A percentile compares a stretch with the other conserved stretches of the same genome.
These are phyloP conservation scores for Cerceris rybyensis DNA, from an alignment of 2,888 invertebrate genomes.

Conservation along the genomic window DNA sequence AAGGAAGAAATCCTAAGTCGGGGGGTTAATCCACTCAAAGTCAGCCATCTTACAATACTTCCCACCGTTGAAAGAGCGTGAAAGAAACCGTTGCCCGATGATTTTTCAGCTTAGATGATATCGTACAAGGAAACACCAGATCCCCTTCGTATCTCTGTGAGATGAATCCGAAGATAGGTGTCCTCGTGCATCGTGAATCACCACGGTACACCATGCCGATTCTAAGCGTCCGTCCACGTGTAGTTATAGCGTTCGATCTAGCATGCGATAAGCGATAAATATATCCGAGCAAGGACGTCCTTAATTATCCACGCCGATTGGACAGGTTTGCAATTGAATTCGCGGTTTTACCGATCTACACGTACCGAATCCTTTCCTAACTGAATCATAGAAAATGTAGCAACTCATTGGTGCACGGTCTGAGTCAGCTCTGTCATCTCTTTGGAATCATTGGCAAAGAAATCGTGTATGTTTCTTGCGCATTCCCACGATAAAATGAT, in stretches of 20 bases:
- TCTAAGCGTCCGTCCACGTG: conserved; percentile 12
- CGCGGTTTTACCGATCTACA: conserved; percentile 19
- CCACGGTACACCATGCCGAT: not conserved
- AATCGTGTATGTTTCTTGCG: conserved; percentile 40
- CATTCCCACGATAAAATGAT: conserved; percentile 70
- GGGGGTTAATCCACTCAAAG: not conserved
- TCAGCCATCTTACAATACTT: no score
- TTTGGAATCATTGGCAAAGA: conserved; percentile 49
- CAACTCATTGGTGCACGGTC: conserved; percentile 30
- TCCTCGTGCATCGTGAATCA: not conserved
- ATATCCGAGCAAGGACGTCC: conserved; percentile 41
- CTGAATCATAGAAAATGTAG: conserved; percentile 62
- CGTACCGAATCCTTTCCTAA: conserved; percentile 42
- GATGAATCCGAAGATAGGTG: not conserved
- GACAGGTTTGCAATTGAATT: conserved; percentile 47
- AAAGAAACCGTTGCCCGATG: not conserved
- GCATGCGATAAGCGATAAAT: conserved; percentile 33
- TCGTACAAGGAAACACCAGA: conserved; percentile 25
- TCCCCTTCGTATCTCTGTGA: not conserved
- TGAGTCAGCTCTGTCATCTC: conserved; percentile 61
- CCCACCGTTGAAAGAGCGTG: no score
- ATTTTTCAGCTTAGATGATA: conserved; percentile 14
- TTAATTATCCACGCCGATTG: conserved; percentile 52
- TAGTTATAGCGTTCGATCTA: conserved; percentile 37
- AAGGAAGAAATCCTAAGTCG: not conserved